A percentile compares a stretch with the other conserved stretches of the same genome.
phyloP scores from a whole-genome alignment of 2,888 invertebrate species.

The Ochropleura plecta region DNA sequence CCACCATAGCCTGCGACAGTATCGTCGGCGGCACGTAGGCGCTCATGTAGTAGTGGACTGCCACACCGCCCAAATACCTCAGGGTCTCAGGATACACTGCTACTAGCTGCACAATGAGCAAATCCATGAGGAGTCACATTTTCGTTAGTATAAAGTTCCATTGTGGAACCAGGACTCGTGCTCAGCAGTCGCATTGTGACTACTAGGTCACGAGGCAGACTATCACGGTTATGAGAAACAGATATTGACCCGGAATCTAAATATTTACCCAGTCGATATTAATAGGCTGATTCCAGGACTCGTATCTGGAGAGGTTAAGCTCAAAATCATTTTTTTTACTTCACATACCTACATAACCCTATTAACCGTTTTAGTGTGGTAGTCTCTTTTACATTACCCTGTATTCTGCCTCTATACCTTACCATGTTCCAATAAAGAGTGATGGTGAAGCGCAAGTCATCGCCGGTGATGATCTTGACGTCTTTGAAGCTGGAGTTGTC shows the following conservation, averaged over 20 bases:
- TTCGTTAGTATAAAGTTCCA: neutral
- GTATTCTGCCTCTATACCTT: slow-evolving; percentile 66
- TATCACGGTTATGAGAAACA: neutral
- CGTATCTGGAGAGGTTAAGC: too few species aligned
- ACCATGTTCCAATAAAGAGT: slow-evolving; percentile 92
- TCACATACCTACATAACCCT: too few species aligned
- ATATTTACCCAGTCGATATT: too few species aligned
- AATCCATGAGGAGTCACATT: neutral
- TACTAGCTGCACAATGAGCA: slow-evolving; percentile 70
- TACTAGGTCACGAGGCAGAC: neutral
- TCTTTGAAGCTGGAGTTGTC: slow-evolving; percentile 74
- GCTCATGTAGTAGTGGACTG: slow-evolving; percentile 95
- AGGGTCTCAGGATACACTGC: slow-evolving; percentile 78
- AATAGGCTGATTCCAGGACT: too few species aligned
- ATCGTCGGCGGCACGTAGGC: slow-evolving; percentile 84
- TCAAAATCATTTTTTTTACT: too few species aligned
- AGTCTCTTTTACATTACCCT: too few species aligned
- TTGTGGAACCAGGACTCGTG: neutral
- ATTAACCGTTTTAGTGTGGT: too few species aligned
- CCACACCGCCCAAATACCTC: slow-evolving; percentile 92
- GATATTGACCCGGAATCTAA: neutral
- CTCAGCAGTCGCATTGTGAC: neutral
- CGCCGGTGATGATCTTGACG: slow-evolving; percentile 93
- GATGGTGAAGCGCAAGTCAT: slow-evolving; percentile 92
- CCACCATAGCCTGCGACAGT: slow-evolving; percentile 85